Conservation (phyloP, 2,888 invertebrate species). For the Tachina lurida region DNA sequence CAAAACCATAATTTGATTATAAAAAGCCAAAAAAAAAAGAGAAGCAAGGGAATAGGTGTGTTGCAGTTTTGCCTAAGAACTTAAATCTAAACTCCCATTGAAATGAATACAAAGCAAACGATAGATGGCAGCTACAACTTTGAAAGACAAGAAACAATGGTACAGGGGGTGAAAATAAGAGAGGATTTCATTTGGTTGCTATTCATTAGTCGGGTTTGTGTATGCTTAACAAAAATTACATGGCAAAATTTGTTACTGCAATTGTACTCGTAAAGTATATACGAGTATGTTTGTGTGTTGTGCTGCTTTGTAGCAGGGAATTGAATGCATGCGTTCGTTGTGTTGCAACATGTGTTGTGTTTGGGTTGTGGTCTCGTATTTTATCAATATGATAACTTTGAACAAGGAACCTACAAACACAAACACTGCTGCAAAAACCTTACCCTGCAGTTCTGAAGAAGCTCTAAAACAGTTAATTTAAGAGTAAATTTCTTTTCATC, state of each 20-base stretch:
- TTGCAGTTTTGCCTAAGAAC: conserved; percentile 4
- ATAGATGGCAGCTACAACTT: conserved; percentile 31
- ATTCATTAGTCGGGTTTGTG: background rate
- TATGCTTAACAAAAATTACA: conserved; percentile 36
- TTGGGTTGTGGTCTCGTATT: conserved; percentile 71
- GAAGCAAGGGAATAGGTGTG: background rate
- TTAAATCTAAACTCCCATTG: conserved; percentile 2
- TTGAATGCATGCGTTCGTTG: conserved; percentile 56
- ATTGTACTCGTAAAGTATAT: conserved; percentile 35
- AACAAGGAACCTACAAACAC: conserved; percentile 56
- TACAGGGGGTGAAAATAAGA: too few relatives aligned
- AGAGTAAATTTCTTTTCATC: background rate
- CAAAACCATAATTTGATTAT: conserved; percentile 62
- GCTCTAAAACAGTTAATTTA: too few relatives aligned
- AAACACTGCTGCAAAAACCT: background rate
- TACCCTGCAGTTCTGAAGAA: background rate
- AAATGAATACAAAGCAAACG: conserved; percentile 33
- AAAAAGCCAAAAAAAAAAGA: conserved; percentile 1
- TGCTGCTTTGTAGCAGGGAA: conserved; percentile 4
- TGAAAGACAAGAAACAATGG: background rate
- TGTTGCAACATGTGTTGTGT: conserved; percentile 71
- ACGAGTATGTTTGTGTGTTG: background rate
- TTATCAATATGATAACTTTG: conserved; percentile 69
- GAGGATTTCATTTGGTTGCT: background rate
- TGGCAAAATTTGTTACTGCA: conserved; percentile 53